These are phyloP conservation scores for Calidris pygmaea DNA, from an alignment of 2,113 vertebrate genomes.

Conservation along the genomic window DNA sequence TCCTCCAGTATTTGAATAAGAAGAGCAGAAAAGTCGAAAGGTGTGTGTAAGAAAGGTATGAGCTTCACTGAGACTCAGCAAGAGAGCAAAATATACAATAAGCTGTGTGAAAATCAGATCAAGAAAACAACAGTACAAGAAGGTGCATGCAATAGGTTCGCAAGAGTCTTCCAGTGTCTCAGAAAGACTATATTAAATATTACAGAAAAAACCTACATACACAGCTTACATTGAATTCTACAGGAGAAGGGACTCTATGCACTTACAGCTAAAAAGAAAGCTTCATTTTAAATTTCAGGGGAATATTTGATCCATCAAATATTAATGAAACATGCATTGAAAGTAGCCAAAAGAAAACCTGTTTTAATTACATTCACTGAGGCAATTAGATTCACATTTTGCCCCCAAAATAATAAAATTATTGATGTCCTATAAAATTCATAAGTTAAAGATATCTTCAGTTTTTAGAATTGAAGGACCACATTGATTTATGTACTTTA, in stretches of 20 bases:
- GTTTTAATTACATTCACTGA: slow-evolving; percentile 68
- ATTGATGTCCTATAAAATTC: background rate
- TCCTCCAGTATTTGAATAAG: background rate
- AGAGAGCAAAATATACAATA: background rate
- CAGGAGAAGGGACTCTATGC: background rate
- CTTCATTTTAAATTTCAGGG: slow-evolving; percentile 62
- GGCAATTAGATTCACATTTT: slow-evolving; percentile 17
- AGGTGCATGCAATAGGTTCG: background rate
- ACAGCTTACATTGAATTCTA: background rate
- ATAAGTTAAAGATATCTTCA: background rate
- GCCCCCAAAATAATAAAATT: slow-evolving; percentile 67
- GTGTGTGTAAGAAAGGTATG: background rate
- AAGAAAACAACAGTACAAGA: background rate
- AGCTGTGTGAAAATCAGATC: background rate
- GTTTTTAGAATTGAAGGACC: slow-evolving; percentile 46
- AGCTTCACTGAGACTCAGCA: background rate
- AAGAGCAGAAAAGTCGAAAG: background rate
- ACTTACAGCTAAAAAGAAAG: slow-evolving; percentile 35
- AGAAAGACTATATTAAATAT: background rate
- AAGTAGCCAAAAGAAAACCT: slow-evolving; percentile 61
- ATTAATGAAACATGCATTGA: slow-evolving; percentile 65
- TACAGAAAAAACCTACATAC: background rate
- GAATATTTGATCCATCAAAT: slow-evolving; percentile 68
- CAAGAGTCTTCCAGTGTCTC: background rate
- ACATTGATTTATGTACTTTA: slow-evolving; percentile 26